phyloP scores from a whole-genome alignment of 2,113 vertebrate genomes.

The Neodon shergylaensis region DNA sequence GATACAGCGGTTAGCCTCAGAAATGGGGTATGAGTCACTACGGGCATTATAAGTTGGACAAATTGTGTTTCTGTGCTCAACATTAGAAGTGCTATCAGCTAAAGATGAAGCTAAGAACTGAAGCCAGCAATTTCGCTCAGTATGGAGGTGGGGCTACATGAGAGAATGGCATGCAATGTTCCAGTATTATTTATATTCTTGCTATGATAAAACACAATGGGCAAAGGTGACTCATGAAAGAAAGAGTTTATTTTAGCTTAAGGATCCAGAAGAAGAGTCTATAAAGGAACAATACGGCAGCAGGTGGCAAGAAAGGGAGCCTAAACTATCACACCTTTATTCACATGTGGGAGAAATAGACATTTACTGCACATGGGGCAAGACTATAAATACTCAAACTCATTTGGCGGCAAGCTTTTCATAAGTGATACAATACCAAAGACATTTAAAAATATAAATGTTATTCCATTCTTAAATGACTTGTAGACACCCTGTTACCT shows the following conservation, averaged over 20 bases:
- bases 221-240: neutral
- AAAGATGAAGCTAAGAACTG: neutral
- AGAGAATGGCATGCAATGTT: neutral
- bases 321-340: neutral
- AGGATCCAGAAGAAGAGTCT: neutral
- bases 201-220: neutral
- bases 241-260: neutral
- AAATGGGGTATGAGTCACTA: neutral
- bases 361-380: fast-evolving
- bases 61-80: neutral
- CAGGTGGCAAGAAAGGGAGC: neutral
- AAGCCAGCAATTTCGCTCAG: neutral
- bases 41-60: neutral
- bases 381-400: neutral
- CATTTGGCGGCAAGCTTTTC: neutral
- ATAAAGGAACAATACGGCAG: neutral
- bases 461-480: conserved; percentile 33
- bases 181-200: too few relatives aligned
- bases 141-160: neutral
- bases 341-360: neutral
- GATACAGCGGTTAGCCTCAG: neutral
- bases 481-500: conserved; percentile 60
- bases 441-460: conserved; percentile 40
- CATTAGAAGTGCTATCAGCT: neutral
- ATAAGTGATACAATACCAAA: conserved; percentile 55